phyloP scores from a whole-genome alignment of 64 coral and sea anemone species.

The Pachyseris speciosa region DNA sequence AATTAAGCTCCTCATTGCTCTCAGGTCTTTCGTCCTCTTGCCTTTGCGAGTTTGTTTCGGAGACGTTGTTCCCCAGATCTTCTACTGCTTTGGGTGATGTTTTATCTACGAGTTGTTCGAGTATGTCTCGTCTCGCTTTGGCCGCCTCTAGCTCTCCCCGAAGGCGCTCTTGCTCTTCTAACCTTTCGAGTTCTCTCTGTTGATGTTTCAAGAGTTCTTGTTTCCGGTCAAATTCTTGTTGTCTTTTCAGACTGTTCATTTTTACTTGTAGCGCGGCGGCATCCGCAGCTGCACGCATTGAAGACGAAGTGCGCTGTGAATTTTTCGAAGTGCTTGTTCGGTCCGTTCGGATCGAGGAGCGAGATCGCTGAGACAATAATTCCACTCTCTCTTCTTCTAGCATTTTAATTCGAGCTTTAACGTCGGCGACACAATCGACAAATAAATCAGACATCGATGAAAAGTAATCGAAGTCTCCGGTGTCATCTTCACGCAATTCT shows the following conservation, averaged over 20 bases:
- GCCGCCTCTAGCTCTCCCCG: not conserved
- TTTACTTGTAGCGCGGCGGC: not conserved
- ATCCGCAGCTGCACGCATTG: not conserved
- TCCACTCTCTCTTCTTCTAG: no score
- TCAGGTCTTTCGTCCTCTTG: not conserved
- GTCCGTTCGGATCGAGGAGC: no score
- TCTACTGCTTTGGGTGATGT: not conserved
- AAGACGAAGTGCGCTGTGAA: no score
- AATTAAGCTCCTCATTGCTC: not conserved
- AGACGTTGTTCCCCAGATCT: not conserved
- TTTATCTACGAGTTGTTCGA: not conserved
- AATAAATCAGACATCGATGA: no score
- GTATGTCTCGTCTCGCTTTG: not conserved
- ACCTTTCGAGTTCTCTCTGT: not conserved
- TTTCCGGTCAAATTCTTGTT: not conserved
- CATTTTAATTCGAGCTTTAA: no score
- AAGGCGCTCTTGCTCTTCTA: not conserved
- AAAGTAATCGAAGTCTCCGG: no score
- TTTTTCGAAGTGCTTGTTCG: no score
- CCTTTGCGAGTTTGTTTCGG: no score
- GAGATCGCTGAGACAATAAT: no score
- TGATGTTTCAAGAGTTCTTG: not conserved
- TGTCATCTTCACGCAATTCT: no score
- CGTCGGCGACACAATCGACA: no score
- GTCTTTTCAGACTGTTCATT: not conserved